Conservation (phyloP, 1,140 invertebrate genomes). For the Ips nitidus region DNA sequence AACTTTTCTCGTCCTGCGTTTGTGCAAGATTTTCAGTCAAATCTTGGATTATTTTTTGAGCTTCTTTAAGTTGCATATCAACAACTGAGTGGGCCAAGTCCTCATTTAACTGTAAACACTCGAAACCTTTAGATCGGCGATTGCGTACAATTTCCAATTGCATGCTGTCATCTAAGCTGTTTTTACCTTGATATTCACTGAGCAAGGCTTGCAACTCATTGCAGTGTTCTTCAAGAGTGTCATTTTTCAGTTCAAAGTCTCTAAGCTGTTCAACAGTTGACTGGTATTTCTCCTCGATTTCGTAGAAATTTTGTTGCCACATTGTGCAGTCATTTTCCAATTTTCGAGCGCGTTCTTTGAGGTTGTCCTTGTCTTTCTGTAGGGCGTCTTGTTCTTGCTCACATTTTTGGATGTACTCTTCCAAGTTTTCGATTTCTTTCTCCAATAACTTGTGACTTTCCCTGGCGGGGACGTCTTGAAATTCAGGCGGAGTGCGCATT, state of each 20-base stretch:
- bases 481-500: slow-evolving; percentile 39
- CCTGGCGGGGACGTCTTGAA: slow-evolving; percentile 31
- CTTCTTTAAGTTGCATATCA: slow-evolving; percentile 48
- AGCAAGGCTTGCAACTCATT: slow-evolving; percentile 41
- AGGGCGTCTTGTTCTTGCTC: slow-evolving; percentile 43
- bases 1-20: too few relatives aligned
- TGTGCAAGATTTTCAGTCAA: not conserved
- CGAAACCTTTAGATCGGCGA: slow-evolving; percentile 24
- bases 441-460: slow-evolving; percentile 38
- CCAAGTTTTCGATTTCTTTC: slow-evolving; percentile 43
- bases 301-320: slow-evolving; percentile 42
- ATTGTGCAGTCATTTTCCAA: slow-evolving; percentile 33
- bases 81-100: slow-evolving; percentile 46
- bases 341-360: slow-evolving; percentile 38
- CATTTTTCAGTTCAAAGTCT: slow-evolving; percentile 37
- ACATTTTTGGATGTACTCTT: slow-evolving; percentile 44
- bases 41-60: not conserved
- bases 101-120: slow-evolving; percentile 21
- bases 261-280: slow-evolving; percentile 27
- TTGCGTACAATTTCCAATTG: not conserved
- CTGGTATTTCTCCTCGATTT: slow-evolving; percentile 36
- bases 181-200: slow-evolving; percentile 37
- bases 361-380: slow-evolving; percentile 38
- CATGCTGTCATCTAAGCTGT: slow-evolving; percentile 39
- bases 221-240: slow-evolving; percentile 39